These are phyloP conservation scores for Bombus difficillimus DNA, from an alignment of 1,140 invertebrate species.

Conservation along the genomic window DNA sequence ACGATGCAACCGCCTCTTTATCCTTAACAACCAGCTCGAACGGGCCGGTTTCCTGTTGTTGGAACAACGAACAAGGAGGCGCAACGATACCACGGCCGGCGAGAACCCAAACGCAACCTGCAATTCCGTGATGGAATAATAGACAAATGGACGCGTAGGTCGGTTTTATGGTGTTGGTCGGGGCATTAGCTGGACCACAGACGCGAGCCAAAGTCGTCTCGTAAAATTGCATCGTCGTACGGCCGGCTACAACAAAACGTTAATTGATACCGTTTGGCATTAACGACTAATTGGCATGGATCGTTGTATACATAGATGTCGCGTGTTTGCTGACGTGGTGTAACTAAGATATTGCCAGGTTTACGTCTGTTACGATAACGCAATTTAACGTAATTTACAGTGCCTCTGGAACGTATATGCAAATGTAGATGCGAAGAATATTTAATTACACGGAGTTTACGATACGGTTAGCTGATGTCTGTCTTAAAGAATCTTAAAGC, in stretches of 20 bases:
- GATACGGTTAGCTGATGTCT: not conserved
- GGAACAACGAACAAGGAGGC: conserved; percentile 22
- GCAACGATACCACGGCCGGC: not conserved
- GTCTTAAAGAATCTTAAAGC: not conserved
- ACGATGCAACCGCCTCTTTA: conserved; percentile 60
- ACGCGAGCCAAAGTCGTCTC: not conserved
- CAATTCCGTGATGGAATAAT: conserved; percentile 46
- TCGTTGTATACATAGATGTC: not conserved
- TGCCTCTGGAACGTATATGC: not conserved
- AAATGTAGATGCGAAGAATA: conserved; percentile 1
- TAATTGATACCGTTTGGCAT: conserved; percentile 28
- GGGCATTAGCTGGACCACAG: not conserved
- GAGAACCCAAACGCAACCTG: conserved; percentile 1
- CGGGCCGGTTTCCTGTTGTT: conserved; percentile 37
- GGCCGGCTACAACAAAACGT: not conserved
- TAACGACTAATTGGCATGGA: conserved; percentile 37
- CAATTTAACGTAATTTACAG: not conserved
- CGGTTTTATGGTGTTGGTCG: conserved; percentile 18
- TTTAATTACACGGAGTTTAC: not conserved
- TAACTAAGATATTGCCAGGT: not conserved
- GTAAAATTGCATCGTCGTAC: not conserved
- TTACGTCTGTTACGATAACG: not conserved
- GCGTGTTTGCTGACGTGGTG: not conserved
- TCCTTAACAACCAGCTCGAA: conserved; percentile 61
- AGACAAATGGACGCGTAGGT: conserved; percentile 33